A percentile compares a stretch with the other conserved stretches of the same genome.
Evolutionary conservation across 2,888 invertebrate species (phyloP).

Genomic region (Callyntrura sp.): DNA sequence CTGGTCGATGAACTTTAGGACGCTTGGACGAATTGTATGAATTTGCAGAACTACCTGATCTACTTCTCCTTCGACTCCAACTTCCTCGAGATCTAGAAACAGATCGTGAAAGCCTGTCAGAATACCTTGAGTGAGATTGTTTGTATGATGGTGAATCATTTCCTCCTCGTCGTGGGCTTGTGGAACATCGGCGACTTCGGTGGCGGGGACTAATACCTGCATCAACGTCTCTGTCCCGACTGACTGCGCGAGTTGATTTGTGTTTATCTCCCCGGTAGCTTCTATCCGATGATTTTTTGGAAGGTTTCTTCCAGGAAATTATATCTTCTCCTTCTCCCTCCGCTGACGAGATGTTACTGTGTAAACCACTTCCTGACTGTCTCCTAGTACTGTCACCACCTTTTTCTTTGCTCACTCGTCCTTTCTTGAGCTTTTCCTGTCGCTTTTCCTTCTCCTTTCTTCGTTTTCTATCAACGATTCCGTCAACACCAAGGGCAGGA

Average conservation of each 20-base stretch:
- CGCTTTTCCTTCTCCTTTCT: constrained; percentile 84
- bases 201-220: constrained; percentile 16
- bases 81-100: constrained; percentile 10
- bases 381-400: constrained; percentile 63
- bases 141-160: background rate
- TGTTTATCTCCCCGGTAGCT: constrained; percentile 88
- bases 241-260: constrained; percentile 71
- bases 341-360: constrained; percentile 58
- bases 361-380: constrained; percentile 61
- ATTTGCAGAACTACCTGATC: constrained; percentile 45
- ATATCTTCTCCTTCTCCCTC: constrained; percentile 20
- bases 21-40: background rate
- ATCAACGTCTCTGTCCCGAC: constrained; percentile 28
- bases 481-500: constrained; percentile 84
- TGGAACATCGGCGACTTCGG: background rate
- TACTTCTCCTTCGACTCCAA: constrained; percentile 36
- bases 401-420: constrained; percentile 85
- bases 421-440: background rate
- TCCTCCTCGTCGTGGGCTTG: background rate
- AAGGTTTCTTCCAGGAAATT: constrained; percentile 91
- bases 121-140: constrained; percentile 6
- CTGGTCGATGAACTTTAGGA: constrained; percentile 1
- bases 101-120: constrained; percentile 43
- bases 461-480: constrained; percentile 82
- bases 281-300: constrained; percentile 91